Conservation (phyloP, 2,113 vertebrate species). For the Scortum barcoo region DNA sequence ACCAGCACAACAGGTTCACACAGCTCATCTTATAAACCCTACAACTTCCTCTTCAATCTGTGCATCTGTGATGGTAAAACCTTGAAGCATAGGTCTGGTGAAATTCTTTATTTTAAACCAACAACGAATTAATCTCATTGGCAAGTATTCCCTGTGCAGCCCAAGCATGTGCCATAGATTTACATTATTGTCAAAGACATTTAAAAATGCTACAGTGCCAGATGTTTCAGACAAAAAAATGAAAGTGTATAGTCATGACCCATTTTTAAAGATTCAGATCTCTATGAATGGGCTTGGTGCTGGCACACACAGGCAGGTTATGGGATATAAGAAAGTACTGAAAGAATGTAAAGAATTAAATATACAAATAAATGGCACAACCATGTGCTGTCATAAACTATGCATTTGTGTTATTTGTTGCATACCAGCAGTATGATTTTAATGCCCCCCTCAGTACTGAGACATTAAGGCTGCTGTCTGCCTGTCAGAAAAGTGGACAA, state of each 20-base stretch:
- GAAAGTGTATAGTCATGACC: background rate
- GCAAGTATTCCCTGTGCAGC: background rate
- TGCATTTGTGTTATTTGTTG: background rate
- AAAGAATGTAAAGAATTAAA: too few species aligned
- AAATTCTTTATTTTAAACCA: background rate
- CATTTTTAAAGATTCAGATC: background rate
- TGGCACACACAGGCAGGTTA: too few species aligned
- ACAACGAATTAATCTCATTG: background rate
- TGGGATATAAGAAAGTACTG: background rate
- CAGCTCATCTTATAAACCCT: background rate
- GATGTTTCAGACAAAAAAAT: background rate
- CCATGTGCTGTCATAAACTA: background rate
- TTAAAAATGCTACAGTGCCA: background rate
- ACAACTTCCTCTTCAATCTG: conserved; percentile 3
- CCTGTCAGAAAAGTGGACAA: conserved; percentile 70
- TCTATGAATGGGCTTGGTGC: background rate
- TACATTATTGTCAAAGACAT: background rate
- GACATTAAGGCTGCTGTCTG: conserved; percentile 48
- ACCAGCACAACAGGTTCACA: background rate
- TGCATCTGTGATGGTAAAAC: background rate
- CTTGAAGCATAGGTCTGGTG: background rate
- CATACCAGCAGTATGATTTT: conserved; percentile 21
- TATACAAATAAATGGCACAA: conserved; percentile 12
- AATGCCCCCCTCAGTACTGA: conserved; percentile 33
- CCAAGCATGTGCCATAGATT: background rate